Base-by-base conservation (phyloP, 2,888 invertebrate genomes). In the Tinea pellionella region DNA sequence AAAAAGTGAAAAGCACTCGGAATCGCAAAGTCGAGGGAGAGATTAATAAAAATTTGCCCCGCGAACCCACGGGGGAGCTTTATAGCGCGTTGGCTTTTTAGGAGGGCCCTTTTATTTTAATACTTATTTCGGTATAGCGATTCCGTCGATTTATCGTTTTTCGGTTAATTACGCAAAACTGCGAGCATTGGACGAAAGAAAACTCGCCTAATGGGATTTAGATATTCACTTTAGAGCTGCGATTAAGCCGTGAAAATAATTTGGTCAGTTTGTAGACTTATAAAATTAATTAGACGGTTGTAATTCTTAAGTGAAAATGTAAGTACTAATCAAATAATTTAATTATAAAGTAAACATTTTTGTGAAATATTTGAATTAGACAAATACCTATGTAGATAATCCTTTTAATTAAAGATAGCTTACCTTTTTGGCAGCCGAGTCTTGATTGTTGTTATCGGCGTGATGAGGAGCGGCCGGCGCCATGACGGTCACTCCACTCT, bases 401-500 rank as follows among this genome's bases (percentile, higher is more conserved):
- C n/a, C n/a, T n/a, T n/a, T n/a, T 30, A 30, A 30, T 30, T 7
- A 30, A 30, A 37, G 1, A 37, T 47, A 32, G 12, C 32, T 57
- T 15, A 57, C 97, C 93, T 97, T 97, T 90, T 97, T 97, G 68
- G 96, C 95, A 78, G 97, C 97, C 73, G 92, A 91, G 86, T 93
- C 93, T 78, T 93, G 93, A 88, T 97, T 97, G 89, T 96, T 97
- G 89, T 96, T 96, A 88, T 97, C 96, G 67, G 94, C 91, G 76
- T 94, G 93, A 78, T 92, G 92, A 68, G 94, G 95, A 88, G 96
- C 96, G 88, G 94, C 94, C 76, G 94, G 94, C 88, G 95, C 94
- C 93, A 96, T 96, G 82, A 94, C 93, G 89, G 94, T 94, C 83
- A 97, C 95, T 90, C 94, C 94, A 89, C 94, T 94, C 90, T 96